Evolutionary conservation across 1,140 invertebrate species (phyloP).

Genomic region (fruit fly (Drosophila melanogaster)): Release_6_plus_ISO1_MT NT_037436.4:14003001-14003500

Average conservation of each 20-base stretch:
- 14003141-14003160: constrained; percentile 83
- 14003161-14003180: constrained; percentile 74
- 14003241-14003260: constrained; percentile 58
- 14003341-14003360: constrained; percentile 33
- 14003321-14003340: constrained; percentile 15
- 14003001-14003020: constrained; percentile 47
- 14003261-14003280: constrained; percentile 38
- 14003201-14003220: constrained; percentile 46
- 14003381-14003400: constrained; percentile 54
- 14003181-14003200: constrained; percentile 62
- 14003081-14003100: constrained; percentile 49
- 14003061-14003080: constrained; percentile 34
- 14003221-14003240: constrained; percentile 19
- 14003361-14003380: constrained; percentile 45
- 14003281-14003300: constrained; percentile 44
- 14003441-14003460: constrained; percentile 58
- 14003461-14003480: constrained; percentile 21
- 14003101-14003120: constrained; percentile 52
- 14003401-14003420: constrained; percentile 54
- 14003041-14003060: constrained; percentile 40
- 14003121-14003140: constrained; percentile 72
- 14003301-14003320: constrained; percentile 19
- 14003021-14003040: constrained; percentile 49
- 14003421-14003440: constrained; percentile 29
- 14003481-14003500: background rate